Conservation (phyloP, 2,113 vertebrate species). For the Balaeniceps rex region DNA sequence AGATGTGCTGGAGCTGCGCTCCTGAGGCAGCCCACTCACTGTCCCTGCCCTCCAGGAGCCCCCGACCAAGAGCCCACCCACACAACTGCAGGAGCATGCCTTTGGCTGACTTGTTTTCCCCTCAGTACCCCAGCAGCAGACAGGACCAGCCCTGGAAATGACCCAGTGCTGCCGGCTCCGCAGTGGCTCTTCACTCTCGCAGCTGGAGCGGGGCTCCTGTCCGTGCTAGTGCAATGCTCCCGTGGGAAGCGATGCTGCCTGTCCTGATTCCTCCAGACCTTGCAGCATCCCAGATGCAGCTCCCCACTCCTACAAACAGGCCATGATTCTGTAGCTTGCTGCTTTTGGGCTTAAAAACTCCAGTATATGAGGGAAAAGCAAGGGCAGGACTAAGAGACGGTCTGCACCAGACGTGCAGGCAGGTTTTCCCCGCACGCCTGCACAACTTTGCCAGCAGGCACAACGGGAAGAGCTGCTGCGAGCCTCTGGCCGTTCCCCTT, state of each 20-base stretch:
- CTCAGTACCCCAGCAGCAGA: neutral
- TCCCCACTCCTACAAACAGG: neutral
- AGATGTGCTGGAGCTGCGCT: neutral
- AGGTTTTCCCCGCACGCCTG: fast-evolving
- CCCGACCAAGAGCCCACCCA: neutral
- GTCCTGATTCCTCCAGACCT: neutral
- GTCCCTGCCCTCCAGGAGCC: neutral
- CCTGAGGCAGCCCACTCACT: neutral
- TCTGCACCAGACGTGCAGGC: neutral
- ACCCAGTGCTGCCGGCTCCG: neutral
- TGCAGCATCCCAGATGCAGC: neutral
- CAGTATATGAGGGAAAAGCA: neutral
- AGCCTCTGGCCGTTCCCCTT: neutral
- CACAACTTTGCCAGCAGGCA: neutral
- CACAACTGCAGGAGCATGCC: neutral
- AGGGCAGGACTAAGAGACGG: neutral
- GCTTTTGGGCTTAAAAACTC: neutral
- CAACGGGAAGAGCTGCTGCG: fast-evolving
- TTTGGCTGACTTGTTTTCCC: neutral
- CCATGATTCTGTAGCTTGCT: neutral
- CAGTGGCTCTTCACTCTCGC: neutral
- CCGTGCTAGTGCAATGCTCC: fast-evolving
- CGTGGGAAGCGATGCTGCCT: fast-evolving
- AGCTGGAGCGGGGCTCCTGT: neutral
- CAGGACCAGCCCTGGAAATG: neutral